Conservation (phyloP, 1,140 invertebrate species). For the Tetramorium simillimum region DNA sequence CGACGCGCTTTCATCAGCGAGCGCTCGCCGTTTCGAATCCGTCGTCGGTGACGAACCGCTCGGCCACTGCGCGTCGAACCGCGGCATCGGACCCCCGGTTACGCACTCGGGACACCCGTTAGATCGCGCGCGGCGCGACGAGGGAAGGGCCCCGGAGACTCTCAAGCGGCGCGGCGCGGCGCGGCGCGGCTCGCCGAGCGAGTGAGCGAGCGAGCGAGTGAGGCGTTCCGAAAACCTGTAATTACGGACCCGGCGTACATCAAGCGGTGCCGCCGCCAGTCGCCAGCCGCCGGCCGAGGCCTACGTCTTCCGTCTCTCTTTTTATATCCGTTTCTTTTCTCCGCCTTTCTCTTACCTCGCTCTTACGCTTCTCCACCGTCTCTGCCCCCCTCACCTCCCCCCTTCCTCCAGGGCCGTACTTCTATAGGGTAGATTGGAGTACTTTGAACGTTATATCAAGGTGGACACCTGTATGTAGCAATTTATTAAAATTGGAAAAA, state of each 20-base stretch:
- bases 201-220: constrained; percentile 67
- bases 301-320: constrained; percentile 71
- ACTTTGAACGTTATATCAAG: too few species aligned
- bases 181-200: constrained; percentile 74
- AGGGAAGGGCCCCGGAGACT: constrained; percentile 73
- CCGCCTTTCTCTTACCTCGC: constrained; percentile 70
- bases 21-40: background rate
- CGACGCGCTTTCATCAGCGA: constrained; percentile 6
- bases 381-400: constrained; percentile 1
- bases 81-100: constrained; percentile 19
- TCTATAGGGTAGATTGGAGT: background rate
- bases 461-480: background rate
- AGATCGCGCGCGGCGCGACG: constrained; percentile 55
- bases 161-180: constrained; percentile 71
- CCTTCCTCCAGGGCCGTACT: constrained; percentile 30
- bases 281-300: constrained; percentile 69
- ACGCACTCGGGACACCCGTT: constrained; percentile 71
- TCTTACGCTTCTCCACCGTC: constrained; percentile 64
- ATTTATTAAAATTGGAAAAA: background rate
- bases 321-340: constrained; percentile 74
- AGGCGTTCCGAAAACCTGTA: constrained; percentile 85
- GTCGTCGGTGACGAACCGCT: background rate
- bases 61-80: background rate
- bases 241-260: constrained; percentile 84
- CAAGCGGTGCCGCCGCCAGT: constrained; percentile 82